phyloP scores from a whole-genome alignment of 2,888 invertebrate genomes.

The Hylaea fasciaria region DNA sequence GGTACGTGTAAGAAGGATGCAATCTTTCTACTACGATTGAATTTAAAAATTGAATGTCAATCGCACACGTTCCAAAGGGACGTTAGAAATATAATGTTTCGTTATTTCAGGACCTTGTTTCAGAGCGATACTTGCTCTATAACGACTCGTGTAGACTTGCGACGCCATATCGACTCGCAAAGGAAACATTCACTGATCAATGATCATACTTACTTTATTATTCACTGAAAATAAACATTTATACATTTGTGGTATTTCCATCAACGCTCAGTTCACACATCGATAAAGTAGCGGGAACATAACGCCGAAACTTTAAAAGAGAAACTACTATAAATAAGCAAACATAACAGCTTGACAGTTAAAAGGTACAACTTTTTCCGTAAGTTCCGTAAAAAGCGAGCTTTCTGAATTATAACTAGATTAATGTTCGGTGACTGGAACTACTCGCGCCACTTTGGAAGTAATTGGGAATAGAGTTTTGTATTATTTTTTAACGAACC shows the following conservation, averaged over 20 bases:
- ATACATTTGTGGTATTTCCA: conserved; percentile 35
- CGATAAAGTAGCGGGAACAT: conserved; percentile 50
- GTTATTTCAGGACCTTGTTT: too few relatives aligned
- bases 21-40: conserved; percentile 1
- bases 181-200: too few relatives aligned
- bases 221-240: conserved; percentile 9
- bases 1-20: neutral
- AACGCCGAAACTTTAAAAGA: conserved; percentile 52
- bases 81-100: conserved; percentile 7
- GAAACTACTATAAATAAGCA: conserved; percentile 56
- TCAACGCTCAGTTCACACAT: conserved; percentile 45
- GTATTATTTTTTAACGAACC: conserved; percentile 79
- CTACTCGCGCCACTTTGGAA: conserved; percentile 71
- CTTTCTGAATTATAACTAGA: conserved; percentile 73
- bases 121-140: conserved; percentile 1
- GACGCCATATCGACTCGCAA: conserved; percentile 18
- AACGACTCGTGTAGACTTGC: neutral
- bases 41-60: conserved; percentile 45
- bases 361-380: conserved; percentile 56
- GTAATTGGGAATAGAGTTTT: conserved; percentile 71
- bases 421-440: conserved; percentile 80
- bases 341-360: conserved; percentile 60
- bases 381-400: conserved; percentile 62
- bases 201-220: too few relatives aligned
- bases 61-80: conserved; percentile 34